Percentiles rank a stretch among this genome's conserved stretches.
Conservation (phyloP, 23 tunicate species). For the Clavelina lepadiformis region DNA sequence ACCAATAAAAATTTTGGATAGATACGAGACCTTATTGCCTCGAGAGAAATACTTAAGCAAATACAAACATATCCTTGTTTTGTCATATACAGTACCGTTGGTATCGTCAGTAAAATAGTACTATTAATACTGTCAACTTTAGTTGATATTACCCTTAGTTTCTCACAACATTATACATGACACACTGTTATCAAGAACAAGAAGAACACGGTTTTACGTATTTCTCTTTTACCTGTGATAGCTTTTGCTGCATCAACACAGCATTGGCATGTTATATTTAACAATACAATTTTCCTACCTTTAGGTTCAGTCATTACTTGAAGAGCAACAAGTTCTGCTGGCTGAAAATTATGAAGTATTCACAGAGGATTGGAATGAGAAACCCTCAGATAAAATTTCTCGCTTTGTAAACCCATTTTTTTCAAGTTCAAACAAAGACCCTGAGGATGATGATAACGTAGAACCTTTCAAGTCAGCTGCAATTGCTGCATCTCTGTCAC, state of each 20-base stretch:
- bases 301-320: slow-evolving; percentile 71
- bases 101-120: no score
- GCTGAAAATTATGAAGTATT: slow-evolving; percentile 59
- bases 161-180: no score
- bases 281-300: no score
- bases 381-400: slow-evolving; percentile 25
- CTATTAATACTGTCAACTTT: no score
- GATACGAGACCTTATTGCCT: no score
- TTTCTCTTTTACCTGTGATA: neutral
- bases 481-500: slow-evolving; percentile 15
- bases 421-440: neutral
- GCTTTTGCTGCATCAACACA: neutral
- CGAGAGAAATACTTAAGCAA: no score
- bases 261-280: neutral
- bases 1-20: no score
- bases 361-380: slow-evolving; percentile 34
- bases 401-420: slow-evolving; percentile 53
- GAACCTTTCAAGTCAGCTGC: slow-evolving; percentile 6
- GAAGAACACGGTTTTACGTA: no score
- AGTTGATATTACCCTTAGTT: no score
- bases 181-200: no score
- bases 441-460: neutral
- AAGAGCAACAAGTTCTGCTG: slow-evolving; percentile 75
- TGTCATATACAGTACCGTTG: no score
- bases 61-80: no score